Evolutionary conservation across 2,888 invertebrate species (phyloP).

Genomic region (Mesochorus sp.): DNA sequence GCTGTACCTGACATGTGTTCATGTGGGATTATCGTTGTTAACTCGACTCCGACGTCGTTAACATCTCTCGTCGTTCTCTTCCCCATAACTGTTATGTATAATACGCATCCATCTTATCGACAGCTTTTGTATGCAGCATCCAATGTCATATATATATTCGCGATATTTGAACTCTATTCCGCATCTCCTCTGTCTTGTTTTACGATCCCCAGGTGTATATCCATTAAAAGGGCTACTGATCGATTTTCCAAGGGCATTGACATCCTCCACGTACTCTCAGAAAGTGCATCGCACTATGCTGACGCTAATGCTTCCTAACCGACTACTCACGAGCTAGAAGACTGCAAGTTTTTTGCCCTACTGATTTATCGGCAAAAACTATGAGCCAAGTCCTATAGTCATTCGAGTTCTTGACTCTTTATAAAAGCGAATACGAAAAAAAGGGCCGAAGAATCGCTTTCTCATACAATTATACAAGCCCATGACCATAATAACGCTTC

Average conservation of each 20-base stretch:
- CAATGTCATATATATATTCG: slow-evolving; percentile 7
- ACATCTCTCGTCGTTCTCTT: slow-evolving; percentile 24
- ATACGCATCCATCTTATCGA: slow-evolving; percentile 12
- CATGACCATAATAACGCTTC: slow-evolving; percentile 12
- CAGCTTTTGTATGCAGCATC: background rate
- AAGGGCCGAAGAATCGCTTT: slow-evolving; percentile 29
- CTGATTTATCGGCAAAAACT: slow-evolving; percentile 45
- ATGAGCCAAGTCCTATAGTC: slow-evolving; percentile 16
- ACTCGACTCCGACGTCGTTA: slow-evolving; percentile 5
- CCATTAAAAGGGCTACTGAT: slow-evolving; percentile 46
- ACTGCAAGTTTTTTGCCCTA: slow-evolving; percentile 35
- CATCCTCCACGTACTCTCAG: slow-evolving; percentile 16
- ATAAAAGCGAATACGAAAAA: slow-evolving; percentile 7
- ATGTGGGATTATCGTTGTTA: slow-evolving; percentile 10
- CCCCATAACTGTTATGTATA: background rate
- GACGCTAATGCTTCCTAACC: slow-evolving; percentile 34
- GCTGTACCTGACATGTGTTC: background rate
- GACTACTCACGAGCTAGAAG: slow-evolving; percentile 20
- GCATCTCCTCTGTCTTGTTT: slow-evolving; percentile 15
- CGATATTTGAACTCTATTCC: slow-evolving; percentile 21
- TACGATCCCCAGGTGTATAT: slow-evolving; percentile 36
- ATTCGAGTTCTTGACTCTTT: slow-evolving; percentile 24
- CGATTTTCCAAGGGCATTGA: slow-evolving; percentile 48
- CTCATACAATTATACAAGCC: slow-evolving; percentile 46
- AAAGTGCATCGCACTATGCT: slow-evolving; percentile 24